Conservation (phyloP, 2,888 invertebrate genomes). For the Parnassius apollo region DNA sequence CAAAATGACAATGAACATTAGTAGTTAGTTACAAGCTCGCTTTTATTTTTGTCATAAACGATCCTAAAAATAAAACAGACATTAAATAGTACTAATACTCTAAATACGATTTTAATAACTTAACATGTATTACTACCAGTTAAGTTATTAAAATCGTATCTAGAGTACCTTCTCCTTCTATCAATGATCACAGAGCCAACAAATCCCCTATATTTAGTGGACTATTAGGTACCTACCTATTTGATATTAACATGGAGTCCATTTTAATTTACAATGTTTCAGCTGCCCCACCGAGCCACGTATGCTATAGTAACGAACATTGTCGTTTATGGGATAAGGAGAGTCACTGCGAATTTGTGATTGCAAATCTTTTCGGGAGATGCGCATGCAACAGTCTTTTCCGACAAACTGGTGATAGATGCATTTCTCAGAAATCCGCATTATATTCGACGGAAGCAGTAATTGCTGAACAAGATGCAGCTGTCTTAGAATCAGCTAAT, state of each 20-base stretch:
- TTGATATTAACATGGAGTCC: slow-evolving; percentile 19
- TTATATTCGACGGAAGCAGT: slow-evolving; percentile 64
- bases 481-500: slow-evolving; percentile 41
- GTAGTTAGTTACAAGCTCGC: no score
- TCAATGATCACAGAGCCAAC: background rate
- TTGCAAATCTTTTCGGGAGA: slow-evolving; percentile 93
- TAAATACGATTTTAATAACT: no score
- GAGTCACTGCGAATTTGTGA: slow-evolving; percentile 93
- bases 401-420: slow-evolving; percentile 84
- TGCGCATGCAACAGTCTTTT: slow-evolving; percentile 89
- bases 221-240: background rate
- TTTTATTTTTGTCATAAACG: no score
- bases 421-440: slow-evolving; percentile 69
- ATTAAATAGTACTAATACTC: no score
- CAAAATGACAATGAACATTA: no score
- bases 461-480: slow-evolving; percentile 59
- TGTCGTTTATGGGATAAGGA: slow-evolving; percentile 91
- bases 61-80: no score
- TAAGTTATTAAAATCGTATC: no score
- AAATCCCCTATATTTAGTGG: background rate
- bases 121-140: no score
- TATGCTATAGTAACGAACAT: slow-evolving; percentile 94
- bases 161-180: background rate
- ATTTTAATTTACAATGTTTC: slow-evolving; percentile 39
- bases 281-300: slow-evolving; percentile 93